Conservation (phyloP, 1,140 invertebrate genomes). For the Drosophila kurseongensis region DNA sequence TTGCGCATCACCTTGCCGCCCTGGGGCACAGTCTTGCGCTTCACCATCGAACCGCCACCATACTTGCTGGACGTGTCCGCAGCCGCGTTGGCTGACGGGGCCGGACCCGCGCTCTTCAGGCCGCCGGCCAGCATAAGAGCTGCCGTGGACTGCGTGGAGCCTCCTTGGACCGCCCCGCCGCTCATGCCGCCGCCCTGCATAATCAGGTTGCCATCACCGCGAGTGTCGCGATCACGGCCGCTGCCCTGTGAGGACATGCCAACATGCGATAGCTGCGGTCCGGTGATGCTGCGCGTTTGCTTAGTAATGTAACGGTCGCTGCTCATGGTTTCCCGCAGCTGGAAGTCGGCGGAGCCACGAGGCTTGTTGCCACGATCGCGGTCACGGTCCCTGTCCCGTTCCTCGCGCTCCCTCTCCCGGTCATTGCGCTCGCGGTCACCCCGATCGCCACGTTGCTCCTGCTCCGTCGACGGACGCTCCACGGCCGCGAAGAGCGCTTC, state of each 20-base stretch:
- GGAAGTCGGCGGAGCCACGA: constrained; percentile 60
- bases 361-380: constrained; percentile 73
- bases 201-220: constrained; percentile 59
- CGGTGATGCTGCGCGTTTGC: constrained; percentile 74
- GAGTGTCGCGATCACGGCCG: constrained; percentile 53
- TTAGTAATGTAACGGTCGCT: constrained; percentile 81
- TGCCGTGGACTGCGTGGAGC: constrained; percentile 63
- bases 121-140: constrained; percentile 62
- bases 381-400: constrained; percentile 73
- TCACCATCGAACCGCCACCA: constrained; percentile 71
- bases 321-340: constrained; percentile 77
- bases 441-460: constrained; percentile 52
- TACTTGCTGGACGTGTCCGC: constrained; percentile 70
- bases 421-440: constrained; percentile 68
- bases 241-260: constrained; percentile 60
- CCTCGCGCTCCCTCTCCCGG: constrained; percentile 68
- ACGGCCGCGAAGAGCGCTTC: constrained; percentile 91
- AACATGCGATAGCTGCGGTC: constrained; percentile 68
- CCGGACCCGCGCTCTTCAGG: constrained; percentile 59
- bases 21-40: constrained; percentile 72
- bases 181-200: constrained; percentile 54
- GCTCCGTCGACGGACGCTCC: constrained; percentile 83
- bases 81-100: constrained; percentile 47
- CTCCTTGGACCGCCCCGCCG: constrained; percentile 51
- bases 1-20: constrained; percentile 72